A percentile compares a stretch with the other conserved stretches of the same genome.
Evolutionary conservation across 2,113 vertebrate species (phyloP).

Genomic region (Hiodon alosoides): DNA sequence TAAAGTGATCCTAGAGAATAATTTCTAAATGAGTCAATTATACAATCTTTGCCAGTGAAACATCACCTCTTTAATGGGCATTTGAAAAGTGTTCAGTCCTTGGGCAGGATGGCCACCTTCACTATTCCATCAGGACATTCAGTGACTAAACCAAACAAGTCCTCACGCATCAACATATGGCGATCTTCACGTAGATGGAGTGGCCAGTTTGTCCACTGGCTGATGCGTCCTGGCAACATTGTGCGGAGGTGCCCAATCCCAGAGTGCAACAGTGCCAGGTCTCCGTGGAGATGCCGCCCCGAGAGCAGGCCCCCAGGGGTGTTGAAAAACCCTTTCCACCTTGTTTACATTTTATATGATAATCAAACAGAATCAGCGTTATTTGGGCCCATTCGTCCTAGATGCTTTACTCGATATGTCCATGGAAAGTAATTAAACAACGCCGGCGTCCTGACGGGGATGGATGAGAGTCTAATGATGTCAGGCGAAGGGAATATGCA

Average conservation of each 20-base stretch:
- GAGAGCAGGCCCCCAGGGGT: background rate
- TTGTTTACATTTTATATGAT: constrained; percentile 38
- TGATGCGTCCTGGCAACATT: no score
- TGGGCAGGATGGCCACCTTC: no score
- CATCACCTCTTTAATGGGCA: no score
- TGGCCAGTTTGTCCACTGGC: no score
- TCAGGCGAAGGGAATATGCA: constrained; percentile 72
- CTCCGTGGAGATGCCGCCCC: background rate
- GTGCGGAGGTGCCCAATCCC: background rate
- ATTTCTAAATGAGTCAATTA: no score
- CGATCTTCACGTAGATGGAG: no score
- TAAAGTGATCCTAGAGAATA: no score
- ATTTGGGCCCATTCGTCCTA: constrained; percentile 43
- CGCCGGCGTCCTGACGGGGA: constrained; percentile 67
- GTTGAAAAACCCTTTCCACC: constrained; percentile 27
- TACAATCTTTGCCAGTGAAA: no score
- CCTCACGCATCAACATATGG: no score
- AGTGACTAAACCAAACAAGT: no score
- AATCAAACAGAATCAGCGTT: constrained; percentile 58
- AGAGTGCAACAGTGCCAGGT: constrained; percentile 23
- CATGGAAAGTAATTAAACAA: constrained; percentile 84
- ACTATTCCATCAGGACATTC: no score
- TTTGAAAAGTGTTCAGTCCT: no score
- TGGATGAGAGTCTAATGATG: constrained; percentile 89
- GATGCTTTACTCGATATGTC: constrained; percentile 73